Percentiles rank a stretch among this genome's conserved stretches.
Evolutionary conservation across 2,113 vertebrate species (phyloP).

Genomic region (Scytalopus superciliaris): DNA sequence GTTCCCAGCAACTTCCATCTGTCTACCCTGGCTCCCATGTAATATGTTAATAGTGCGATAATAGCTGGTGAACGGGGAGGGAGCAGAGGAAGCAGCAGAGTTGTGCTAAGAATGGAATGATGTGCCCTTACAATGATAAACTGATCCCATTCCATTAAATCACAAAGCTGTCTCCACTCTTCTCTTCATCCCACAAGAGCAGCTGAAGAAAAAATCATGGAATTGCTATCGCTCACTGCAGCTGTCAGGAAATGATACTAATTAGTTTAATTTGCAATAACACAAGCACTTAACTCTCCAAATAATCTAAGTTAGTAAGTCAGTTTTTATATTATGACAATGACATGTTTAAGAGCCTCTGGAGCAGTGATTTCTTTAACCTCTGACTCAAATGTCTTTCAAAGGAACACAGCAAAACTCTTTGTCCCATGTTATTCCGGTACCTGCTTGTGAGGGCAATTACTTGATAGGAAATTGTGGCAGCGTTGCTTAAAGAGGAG

Average conservation of each 20-base stretch:
- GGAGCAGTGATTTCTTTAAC: constrained; percentile 75
- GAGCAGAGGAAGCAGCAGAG: not conserved
- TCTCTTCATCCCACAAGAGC: constrained; percentile 59
- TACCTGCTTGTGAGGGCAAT: constrained; percentile 57
- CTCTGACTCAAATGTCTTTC: constrained; percentile 70
- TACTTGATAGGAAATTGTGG: constrained; percentile 25
- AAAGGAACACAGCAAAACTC: constrained; percentile 20
- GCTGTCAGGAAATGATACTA: constrained; percentile 82
- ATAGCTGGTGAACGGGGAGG: constrained; percentile 47
- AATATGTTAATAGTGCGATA: constrained; percentile 62
- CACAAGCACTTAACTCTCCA: constrained; percentile 81
- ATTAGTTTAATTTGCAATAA: constrained; percentile 86
- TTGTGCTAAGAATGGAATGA: constrained; percentile 37
- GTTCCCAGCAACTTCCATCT: constrained; percentile 53
- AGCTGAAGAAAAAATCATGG: constrained; percentile 71
- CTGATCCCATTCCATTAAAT: constrained; percentile 73
- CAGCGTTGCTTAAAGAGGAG: not conserved
- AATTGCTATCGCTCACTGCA: constrained; percentile 77
- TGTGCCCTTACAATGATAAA: constrained; percentile 71
- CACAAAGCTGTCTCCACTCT: constrained; percentile 69
- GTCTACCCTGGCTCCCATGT: not conserved
- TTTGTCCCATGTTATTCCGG: constrained; percentile 15
- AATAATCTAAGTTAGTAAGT: constrained; percentile 81
- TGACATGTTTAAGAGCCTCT: constrained; percentile 69
- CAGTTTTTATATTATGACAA: constrained; percentile 74